phyloP scores from a whole-genome alignment of 1,140 invertebrate genomes.

The Elymnias hypermnestra region DNA sequence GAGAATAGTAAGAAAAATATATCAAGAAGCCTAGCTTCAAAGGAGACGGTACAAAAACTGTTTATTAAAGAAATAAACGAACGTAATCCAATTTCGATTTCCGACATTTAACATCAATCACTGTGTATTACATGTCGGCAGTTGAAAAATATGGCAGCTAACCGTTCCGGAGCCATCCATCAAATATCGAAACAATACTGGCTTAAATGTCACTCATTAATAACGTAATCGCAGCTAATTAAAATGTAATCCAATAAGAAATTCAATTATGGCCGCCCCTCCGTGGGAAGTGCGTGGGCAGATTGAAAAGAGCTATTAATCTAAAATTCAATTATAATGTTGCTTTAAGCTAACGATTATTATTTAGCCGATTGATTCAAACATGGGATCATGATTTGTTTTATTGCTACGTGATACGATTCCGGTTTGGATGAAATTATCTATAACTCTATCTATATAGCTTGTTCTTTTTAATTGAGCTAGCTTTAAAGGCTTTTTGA shows the following conservation, averaged over 20 bases:
- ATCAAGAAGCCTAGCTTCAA: too few species aligned
- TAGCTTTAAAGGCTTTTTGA: too few species aligned
- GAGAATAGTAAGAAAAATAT: too few species aligned
- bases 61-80: constrained; percentile 17
- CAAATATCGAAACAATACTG: constrained; percentile 47
- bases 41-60: constrained; percentile 5
- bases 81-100: constrained; percentile 51
- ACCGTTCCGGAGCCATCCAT: constrained; percentile 33
- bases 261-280: constrained; percentile 44
- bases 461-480: too few species aligned
- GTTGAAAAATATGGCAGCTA: constrained; percentile 48
- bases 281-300: constrained; percentile 42
- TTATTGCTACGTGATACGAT: constrained; percentile 10
- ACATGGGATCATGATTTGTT: constrained; percentile 12
- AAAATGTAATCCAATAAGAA: constrained; percentile 70
- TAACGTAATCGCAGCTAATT: constrained; percentile 68
- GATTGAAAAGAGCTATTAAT: constrained; percentile 60
- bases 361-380: constrained; percentile 22
- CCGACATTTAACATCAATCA: constrained; percentile 54
- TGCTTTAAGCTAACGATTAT: constrained; percentile 33
- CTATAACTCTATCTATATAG: too few species aligned
- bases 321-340: constrained; percentile 63
- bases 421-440: constrained; percentile 5
- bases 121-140: constrained; percentile 37
- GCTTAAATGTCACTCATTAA: constrained; percentile 45